These are phyloP conservation scores for Limnephilus rhombicus DNA, from an alignment of 2,888 invertebrate genomes.

Conservation along the genomic window DNA sequence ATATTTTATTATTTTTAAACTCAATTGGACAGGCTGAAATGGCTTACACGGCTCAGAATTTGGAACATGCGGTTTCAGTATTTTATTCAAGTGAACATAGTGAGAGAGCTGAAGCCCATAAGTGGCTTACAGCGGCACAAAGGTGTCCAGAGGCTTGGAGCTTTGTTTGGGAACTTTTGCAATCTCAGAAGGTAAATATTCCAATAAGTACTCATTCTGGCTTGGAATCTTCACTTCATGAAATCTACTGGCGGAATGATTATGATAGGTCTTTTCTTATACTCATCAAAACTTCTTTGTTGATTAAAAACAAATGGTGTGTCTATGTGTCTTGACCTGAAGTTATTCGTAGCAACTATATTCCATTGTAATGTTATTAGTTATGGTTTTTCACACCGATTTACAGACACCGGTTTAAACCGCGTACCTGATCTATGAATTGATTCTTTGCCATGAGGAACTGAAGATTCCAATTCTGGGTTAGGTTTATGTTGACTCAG, in stretches of 20 bases:
- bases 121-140: constrained; percentile 92
- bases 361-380: neutral
- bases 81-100: constrained; percentile 80
- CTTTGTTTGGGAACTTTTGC: constrained; percentile 93
- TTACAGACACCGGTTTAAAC: neutral
- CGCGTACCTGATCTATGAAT: neutral
- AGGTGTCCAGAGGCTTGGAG: constrained; percentile 93
- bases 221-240: neutral
- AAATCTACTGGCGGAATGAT: neutral
- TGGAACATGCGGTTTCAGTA: constrained; percentile 83
- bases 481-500: neutral
- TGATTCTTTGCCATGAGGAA: neutral
- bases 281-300: neutral
- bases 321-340: neutral
- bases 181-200: constrained; percentile 84
- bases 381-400: neutral
- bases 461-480: neutral
- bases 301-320: neutral
- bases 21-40: constrained; percentile 70
- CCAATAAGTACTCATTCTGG: neutral
- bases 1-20: constrained; percentile 26
- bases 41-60: constrained; percentile 82
- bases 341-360: neutral
- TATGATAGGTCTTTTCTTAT: neutral
- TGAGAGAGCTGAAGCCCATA: constrained; percentile 86